Conservation (phyloP, 2,797 vertebrate genomes). For the Eupleurogrammus muticus region DNA sequence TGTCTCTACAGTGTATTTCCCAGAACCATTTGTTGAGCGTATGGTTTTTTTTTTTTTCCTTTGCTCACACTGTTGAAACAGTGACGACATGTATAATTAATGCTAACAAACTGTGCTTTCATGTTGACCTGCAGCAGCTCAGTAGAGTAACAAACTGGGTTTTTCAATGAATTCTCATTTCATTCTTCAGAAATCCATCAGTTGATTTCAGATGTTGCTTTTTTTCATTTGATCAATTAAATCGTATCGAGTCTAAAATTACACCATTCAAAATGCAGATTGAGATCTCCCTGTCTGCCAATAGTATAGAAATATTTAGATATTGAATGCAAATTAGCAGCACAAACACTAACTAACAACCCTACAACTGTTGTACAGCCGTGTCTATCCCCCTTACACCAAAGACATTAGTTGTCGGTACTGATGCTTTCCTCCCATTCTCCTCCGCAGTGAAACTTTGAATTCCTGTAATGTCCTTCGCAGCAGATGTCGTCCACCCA, state of each 20-base stretch:
- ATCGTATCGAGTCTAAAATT: too few species aligned
- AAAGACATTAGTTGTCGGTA: too few species aligned
- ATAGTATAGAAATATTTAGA: too few species aligned
- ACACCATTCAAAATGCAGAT: background rate
- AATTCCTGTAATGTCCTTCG: too few species aligned
- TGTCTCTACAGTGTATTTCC: background rate
- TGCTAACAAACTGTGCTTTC: constrained; percentile 11
- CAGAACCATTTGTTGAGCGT: background rate
- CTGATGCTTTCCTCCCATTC: too few species aligned
- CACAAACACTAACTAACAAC: too few species aligned
- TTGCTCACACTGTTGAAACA: constrained; percentile 2
- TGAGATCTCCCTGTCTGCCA: too few species aligned
- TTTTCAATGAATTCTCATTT: background rate
- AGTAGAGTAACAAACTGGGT: background rate
- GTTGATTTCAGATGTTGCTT: background rate
- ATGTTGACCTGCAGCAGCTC: constrained; percentile 4
- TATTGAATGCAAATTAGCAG: too few species aligned
- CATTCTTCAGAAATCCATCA: background rate
- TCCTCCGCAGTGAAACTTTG: too few species aligned
- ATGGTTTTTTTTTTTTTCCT: constrained; percentile 8
- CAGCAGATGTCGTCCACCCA: too few species aligned
- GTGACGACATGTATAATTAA: constrained; percentile 19
- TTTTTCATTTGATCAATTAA: background rate
- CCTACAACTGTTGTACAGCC: too few species aligned
- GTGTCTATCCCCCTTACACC: too few species aligned